phyloP scores from a whole-genome alignment of 2,113 vertebrate genomes.

The Mirza zaza region DNA sequence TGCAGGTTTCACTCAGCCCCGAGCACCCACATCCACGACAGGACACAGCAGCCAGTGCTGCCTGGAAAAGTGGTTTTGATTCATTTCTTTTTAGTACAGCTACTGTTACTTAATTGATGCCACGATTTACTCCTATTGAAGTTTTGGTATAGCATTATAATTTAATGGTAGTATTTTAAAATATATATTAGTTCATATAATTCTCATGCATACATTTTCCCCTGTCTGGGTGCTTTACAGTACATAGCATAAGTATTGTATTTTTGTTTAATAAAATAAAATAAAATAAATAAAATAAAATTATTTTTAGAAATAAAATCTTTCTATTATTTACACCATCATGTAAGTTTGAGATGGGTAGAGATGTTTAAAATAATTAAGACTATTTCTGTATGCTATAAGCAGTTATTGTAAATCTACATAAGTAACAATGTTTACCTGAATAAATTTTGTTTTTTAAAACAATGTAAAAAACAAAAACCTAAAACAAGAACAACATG shows the following conservation, averaged over 20 bases:
- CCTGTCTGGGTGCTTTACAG: background rate
- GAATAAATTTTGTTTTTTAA: background rate
- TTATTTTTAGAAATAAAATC: too few relatives aligned
- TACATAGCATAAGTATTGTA: background rate
- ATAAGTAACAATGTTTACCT: background rate
- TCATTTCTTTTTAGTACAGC: background rate
- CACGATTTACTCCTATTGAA: too few relatives aligned
- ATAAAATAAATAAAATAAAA: too few relatives aligned
- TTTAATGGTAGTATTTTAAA: background rate
- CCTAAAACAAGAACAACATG: background rate
- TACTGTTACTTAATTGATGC: too few relatives aligned
- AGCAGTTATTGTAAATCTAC: background rate
- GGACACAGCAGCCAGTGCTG: background rate
- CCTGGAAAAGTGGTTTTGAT: too few relatives aligned
- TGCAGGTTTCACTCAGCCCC: background rate
- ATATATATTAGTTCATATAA: background rate
- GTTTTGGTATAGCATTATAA: background rate
- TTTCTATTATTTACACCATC: background rate
- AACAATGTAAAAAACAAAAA: background rate
- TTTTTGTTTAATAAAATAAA: too few relatives aligned
- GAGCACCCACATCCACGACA: background rate
- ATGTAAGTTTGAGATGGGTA: background rate
- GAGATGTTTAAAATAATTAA: background rate
- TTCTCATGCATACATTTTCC: background rate
- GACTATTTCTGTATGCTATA: background rate